Percentiles rank a stretch among this genome's conserved stretches.
Evolutionary conservation across 2,797 vertebrate species (phyloP).

Genomic region (Hapalemur alaotrensis): DNA sequence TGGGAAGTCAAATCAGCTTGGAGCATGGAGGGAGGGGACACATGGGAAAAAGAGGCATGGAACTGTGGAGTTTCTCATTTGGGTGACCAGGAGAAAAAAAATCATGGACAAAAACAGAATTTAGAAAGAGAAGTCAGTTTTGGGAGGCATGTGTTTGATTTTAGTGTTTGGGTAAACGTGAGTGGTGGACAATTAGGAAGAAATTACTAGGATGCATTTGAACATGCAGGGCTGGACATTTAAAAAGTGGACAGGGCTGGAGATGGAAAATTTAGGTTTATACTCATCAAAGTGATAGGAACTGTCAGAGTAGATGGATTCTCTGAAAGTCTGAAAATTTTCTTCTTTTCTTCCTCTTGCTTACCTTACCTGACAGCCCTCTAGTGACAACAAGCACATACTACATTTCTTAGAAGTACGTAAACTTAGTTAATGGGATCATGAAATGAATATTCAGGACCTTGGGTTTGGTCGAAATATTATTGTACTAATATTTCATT

Average conservation of each 20-base stretch:
- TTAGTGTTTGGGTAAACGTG: constrained; percentile 5
- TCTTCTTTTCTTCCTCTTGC: background rate
- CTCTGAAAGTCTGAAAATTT: constrained; percentile 17
- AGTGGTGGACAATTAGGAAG: constrained; percentile 16
- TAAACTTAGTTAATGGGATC: background rate
- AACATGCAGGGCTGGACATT: background rate
- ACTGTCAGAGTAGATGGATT: background rate
- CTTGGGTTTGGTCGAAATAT: constrained; percentile 9
- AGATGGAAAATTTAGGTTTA: constrained; percentile 36
- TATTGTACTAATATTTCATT: constrained; percentile 45
- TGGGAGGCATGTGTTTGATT: constrained; percentile 41
- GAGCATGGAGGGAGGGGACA: background rate
- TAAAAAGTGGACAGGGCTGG: background rate
- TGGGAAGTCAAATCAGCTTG: constrained; percentile 26
- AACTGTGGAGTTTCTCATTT: background rate
- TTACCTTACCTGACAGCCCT: constrained; percentile 45
- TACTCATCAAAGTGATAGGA: constrained; percentile 22
- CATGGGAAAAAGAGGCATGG: background rate
- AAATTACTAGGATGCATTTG: background rate
- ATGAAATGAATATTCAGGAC: constrained; percentile 22
- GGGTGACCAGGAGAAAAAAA: background rate
- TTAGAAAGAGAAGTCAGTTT: constrained; percentile 31
- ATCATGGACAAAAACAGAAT: background rate
- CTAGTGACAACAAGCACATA: constrained; percentile 49
- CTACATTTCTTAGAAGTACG: background rate